A percentile compares a stretch with the other conserved stretches of the same genome.
Conservation (phyloP, 2,888 invertebrate species). For the Noctua comes region DNA sequence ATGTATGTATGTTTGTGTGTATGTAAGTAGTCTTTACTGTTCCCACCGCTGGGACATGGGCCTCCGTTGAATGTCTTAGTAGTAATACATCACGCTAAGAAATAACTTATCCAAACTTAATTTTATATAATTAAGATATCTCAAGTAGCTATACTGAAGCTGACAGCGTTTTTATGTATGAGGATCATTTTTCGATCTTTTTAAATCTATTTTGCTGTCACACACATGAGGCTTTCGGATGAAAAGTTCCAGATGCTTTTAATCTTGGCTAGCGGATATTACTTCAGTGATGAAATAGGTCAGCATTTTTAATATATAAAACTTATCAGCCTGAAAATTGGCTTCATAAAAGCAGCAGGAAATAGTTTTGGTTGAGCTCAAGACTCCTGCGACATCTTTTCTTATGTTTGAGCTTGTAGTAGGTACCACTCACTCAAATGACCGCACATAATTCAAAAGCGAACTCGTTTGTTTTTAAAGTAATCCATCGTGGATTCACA, state of each 20-base stretch:
- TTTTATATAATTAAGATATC: not conserved
- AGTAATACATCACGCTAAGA: no score
- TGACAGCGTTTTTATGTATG: not conserved
- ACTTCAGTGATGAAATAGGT: not conserved
- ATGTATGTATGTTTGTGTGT: no score
- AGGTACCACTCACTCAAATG: not conserved
- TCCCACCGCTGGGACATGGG: no score
- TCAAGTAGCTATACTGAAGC: not conserved
- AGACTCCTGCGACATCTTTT: not conserved
- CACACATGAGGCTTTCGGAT: not conserved
- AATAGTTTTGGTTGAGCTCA: not conserved
- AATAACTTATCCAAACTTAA: no score
- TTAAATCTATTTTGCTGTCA: not conserved
- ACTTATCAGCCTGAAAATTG: not conserved
- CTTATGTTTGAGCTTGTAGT: not conserved
- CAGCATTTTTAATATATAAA: not conserved
- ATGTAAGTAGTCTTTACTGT: no score
- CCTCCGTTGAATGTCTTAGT: no score
- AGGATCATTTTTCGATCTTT: no score
- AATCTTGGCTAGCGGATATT: not conserved
- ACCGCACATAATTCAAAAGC: not conserved
- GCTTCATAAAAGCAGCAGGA: not conserved
- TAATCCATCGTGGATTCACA: not conserved
- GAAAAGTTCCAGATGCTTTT: not conserved
- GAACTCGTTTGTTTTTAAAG: not conserved